Conservation (phyloP, 2,113 vertebrate genomes). For the Gasterosteus aculeatus region DNA sequence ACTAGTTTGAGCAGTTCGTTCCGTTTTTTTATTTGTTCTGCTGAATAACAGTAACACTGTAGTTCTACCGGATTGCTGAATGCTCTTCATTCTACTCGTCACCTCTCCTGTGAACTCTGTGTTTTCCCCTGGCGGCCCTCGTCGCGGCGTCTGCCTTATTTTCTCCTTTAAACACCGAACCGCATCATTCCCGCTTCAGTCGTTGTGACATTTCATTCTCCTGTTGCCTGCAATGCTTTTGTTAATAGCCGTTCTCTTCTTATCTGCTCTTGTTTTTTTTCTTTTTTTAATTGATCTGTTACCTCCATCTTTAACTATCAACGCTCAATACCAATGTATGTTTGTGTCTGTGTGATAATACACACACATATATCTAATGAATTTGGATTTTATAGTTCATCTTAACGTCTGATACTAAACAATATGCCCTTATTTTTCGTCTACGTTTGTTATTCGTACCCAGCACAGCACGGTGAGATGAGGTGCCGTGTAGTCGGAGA, state of each 20-base stretch:
- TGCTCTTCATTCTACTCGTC: slow-evolving; percentile 50
- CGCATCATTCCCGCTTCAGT: slow-evolving; percentile 20
- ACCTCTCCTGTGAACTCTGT: slow-evolving; percentile 5
- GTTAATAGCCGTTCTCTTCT: not conserved
- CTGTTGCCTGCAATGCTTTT: not conserved
- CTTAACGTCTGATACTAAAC: not conserved
- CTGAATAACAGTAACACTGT: not conserved
- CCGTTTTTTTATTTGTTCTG: not conserved
- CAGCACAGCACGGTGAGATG: not conserved
- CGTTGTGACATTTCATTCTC: slow-evolving; percentile 21
- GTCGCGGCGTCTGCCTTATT: slow-evolving; percentile 4
- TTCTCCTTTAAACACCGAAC: slow-evolving; percentile 13
- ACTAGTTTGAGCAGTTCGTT: not conserved
- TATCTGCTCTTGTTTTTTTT: not conserved
- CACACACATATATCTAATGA: not conserved
- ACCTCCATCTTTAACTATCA: not conserved
- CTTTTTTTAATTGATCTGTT: not conserved
- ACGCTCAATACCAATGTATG: not conserved
- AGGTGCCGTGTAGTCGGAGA: not conserved
- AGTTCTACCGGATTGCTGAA: not conserved
- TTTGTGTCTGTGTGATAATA: not conserved
- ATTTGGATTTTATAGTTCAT: not conserved
- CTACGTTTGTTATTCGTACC: slow-evolving; percentile 7
- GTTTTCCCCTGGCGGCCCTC: not conserved
- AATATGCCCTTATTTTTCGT: not conserved